Conservation (phyloP, 1,140 invertebrate genomes). For the Temnothorax longispinosus region DNA sequence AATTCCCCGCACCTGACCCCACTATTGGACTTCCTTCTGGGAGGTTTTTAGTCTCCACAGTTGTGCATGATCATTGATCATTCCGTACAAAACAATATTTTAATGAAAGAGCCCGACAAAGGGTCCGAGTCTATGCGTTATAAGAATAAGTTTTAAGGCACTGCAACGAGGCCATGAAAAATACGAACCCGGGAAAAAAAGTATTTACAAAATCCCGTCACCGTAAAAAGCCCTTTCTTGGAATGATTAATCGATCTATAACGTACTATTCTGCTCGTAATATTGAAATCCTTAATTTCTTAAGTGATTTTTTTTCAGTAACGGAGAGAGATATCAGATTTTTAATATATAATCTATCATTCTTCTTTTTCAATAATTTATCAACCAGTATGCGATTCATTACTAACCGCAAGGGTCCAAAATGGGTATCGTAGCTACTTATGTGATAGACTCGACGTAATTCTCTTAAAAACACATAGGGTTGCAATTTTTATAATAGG, state of each 20-base stretch:
- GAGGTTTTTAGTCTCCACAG: too few relatives aligned
- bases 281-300: background rate
- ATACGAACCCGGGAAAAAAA: too few relatives aligned
- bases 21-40: too few relatives aligned
- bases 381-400: too few relatives aligned
- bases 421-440: background rate
- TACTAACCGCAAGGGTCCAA: too few relatives aligned
- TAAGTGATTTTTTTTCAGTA: too few relatives aligned
- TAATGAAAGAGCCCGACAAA: conserved; percentile 65
- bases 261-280: conserved; percentile 26
- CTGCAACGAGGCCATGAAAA: background rate
- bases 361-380: too few relatives aligned
- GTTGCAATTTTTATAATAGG: background rate
- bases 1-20: too few relatives aligned
- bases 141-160: conserved; percentile 67
- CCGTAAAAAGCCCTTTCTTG: background rate
- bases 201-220: too few relatives aligned
- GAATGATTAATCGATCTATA: conserved; percentile 59
- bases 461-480: background rate
- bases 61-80: conserved; percentile 72
- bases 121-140: background rate
- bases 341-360: too few relatives aligned
- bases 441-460: background rate
- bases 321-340: too few relatives aligned
- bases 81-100: conserved; percentile 15